A percentile compares a stretch with the other conserved stretches of the same genome.
These are phyloP conservation scores for Lucifuga dentata DNA, from an alignment of 2,113 vertebrate species.

Conservation along the genomic window DNA sequence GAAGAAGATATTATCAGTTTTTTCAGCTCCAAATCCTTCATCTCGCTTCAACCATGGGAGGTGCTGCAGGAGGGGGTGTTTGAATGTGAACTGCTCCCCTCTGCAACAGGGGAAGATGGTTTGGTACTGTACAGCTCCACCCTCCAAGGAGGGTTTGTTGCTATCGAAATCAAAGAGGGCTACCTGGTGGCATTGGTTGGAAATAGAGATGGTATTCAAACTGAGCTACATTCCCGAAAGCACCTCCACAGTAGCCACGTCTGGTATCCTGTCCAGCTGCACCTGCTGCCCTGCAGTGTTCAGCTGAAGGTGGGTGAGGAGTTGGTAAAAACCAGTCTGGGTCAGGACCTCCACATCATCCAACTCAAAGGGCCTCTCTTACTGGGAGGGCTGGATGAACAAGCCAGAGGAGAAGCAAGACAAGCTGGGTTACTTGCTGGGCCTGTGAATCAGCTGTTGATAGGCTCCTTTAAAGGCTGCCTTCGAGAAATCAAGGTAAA, in stretches of 20 bases:
- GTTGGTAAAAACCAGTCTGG: constrained; percentile 73
- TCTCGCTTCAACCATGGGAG: constrained; percentile 85
- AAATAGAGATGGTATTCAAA: constrained; percentile 72
- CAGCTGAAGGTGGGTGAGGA: constrained; percentile 84
- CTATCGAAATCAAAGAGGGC: constrained; percentile 85
- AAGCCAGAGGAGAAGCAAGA: constrained; percentile 64
- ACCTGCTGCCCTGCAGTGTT: constrained; percentile 77
- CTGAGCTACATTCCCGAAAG: constrained; percentile 77
- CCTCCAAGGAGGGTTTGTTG: constrained; percentile 81
- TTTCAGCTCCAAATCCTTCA: constrained; percentile 89
- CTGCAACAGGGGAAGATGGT: constrained; percentile 72
- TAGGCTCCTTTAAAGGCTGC: constrained; percentile 90
- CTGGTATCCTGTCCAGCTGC: constrained; percentile 86
- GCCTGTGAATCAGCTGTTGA: constrained; percentile 58
- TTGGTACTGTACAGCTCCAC: constrained; percentile 87
- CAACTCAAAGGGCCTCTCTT: constrained; percentile 83
- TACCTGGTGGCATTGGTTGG: constrained; percentile 81
- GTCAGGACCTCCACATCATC: constrained; percentile 64
- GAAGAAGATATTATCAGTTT: constrained; percentile 88
- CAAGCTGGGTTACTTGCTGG: constrained; percentile 72
- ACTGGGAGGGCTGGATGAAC: constrained; percentile 84
- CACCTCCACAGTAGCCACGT: constrained; percentile 74
- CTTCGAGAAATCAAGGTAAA: constrained; percentile 84
- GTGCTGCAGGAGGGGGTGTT: constrained; percentile 74
- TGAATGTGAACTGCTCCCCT: constrained; percentile 83